Conservation (phyloP, 23 tunicate genomes). For the Phallusia fumigata region DNA sequence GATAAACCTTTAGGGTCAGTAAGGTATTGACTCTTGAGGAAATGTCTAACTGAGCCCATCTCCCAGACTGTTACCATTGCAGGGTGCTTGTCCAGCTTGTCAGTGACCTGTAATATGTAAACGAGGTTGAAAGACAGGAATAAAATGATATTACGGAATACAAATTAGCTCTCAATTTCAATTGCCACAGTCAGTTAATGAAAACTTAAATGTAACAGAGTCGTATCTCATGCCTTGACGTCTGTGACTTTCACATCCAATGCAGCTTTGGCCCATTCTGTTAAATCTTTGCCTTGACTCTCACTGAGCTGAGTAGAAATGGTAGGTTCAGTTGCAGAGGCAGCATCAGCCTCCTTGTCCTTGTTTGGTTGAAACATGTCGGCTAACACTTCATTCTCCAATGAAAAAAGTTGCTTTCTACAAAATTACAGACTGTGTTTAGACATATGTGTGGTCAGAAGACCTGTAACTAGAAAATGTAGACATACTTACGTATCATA, state of each 20-base stretch:
- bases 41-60: conserved; percentile 92
- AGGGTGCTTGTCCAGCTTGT: conserved; percentile 95
- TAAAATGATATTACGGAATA: too few relatives aligned
- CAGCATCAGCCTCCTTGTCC: conserved; percentile 26
- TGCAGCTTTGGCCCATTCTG: conserved; percentile 78
- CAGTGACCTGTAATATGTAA: conserved; percentile 45
- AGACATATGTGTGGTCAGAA: too few relatives aligned
- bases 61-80: conserved; percentile 99
- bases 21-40: conserved; percentile 82
- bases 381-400: conserved; percentile 91
- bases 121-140: background rate
- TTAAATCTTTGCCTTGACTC: conserved; percentile 46
- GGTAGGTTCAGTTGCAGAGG: conserved; percentile 1
- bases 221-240: conserved; percentile 36
- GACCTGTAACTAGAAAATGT: background rate
- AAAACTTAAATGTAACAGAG: background rate
- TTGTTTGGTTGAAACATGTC: conserved; percentile 58
- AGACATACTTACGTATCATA: conserved; percentile 51
- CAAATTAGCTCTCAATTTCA: too few relatives aligned
- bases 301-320: conserved; percentile 31
- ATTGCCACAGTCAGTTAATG: too few relatives aligned
- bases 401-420: conserved; percentile 86
- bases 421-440: conserved; percentile 4
- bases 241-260: conserved; percentile 71
- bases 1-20: conserved; percentile 82